phyloP scores from a whole-genome alignment of 2,113 vertebrate genomes.

The Phocoena sinus region DNA sequence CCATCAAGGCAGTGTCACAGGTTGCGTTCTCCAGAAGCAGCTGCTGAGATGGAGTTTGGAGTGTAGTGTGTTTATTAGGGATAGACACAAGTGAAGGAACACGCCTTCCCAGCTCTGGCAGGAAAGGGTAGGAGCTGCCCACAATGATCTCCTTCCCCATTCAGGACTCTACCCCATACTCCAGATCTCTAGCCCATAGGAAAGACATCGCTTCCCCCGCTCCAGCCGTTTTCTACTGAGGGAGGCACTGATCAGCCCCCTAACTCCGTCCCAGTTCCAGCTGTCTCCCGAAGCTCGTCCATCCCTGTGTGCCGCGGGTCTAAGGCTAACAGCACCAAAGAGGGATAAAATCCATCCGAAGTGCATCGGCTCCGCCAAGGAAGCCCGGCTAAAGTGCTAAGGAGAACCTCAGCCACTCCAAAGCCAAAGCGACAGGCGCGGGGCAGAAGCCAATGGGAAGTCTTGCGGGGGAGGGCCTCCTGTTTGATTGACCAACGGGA shows the following conservation, averaged over 20 bases:
- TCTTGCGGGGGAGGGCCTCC: not conserved
- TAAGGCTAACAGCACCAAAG: not conserved
- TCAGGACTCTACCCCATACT: not conserved
- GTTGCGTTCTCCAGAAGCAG: not conserved
- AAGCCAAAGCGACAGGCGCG: too few species aligned
- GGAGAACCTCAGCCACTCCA: accelerated
- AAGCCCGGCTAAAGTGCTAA: not conserved
- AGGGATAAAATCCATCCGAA: accelerated
- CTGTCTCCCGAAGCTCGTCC: not conserved
- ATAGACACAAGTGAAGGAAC: not conserved
- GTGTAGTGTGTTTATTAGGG: not conserved
- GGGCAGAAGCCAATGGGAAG: not conserved
- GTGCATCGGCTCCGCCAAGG: not conserved
- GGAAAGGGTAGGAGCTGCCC: not conserved
- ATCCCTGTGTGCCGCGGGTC: accelerated
- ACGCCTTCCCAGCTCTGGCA: not conserved
- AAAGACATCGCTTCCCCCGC: not conserved
- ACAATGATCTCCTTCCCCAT: not conserved
- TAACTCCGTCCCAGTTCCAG: not conserved
- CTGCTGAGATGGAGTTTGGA: not conserved
- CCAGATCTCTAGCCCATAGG: not conserved
- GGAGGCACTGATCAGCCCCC: not conserved
- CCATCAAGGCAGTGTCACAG: not conserved
- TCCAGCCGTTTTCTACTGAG: not conserved
- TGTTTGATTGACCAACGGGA: not conserved